These are phyloP conservation scores for Dryadula phaetusa DNA, from an alignment of 2,888 invertebrate genomes.

Conservation along the genomic window DNA sequence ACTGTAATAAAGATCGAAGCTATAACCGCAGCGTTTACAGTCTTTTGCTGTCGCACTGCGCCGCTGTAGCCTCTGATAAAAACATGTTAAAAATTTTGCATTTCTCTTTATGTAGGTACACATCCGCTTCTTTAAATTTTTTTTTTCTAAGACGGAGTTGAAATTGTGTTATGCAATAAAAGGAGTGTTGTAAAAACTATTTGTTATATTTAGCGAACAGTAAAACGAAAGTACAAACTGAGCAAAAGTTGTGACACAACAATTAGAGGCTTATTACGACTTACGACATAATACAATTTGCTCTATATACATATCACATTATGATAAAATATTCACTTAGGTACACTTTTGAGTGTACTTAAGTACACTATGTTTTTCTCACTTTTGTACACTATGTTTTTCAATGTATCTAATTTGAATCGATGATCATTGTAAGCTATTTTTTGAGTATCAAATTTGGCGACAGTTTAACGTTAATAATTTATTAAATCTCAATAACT, in stretches of 20 bases:
- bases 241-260: slow-evolving; percentile 56
- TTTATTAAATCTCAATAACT: no score
- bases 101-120: neutral
- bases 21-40: no score
- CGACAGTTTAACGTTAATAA: no score
- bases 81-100: neutral
- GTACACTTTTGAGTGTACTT: neutral
- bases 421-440: no score
- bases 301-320: neutral
- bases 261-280: slow-evolving; percentile 55
- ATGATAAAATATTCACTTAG: neutral
- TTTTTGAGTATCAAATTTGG: no score
- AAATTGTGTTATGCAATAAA: slow-evolving; percentile 38
- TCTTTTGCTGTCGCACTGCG: no score
- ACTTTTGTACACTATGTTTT: no score
- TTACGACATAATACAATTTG: slow-evolving; percentile 6
- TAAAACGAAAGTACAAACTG: slow-evolving; percentile 58
- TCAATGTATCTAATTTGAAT: neutral
- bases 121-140: neutral
- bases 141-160: neutral
- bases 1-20: no score
- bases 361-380: no score
- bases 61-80: no score
- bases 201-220: slow-evolving; percentile 49
- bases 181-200: slow-evolving; percentile 30